A percentile compares a stretch with the other conserved stretches of the same genome.
phyloP scores from a whole-genome alignment of 2,888 invertebrate species.

The Acanthopleura granulata region DNA sequence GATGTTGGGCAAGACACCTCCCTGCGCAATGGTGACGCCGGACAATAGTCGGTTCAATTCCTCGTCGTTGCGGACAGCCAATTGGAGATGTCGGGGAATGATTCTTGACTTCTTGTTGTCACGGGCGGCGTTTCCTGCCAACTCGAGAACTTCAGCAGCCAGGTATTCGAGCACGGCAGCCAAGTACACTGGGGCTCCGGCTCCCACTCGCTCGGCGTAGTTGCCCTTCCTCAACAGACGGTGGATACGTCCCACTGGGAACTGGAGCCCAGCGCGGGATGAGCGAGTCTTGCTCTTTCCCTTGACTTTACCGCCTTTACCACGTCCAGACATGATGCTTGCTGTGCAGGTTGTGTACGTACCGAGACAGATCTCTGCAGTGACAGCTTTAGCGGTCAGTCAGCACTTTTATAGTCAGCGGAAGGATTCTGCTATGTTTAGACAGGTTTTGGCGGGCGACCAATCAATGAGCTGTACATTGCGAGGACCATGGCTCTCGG shows the following conservation, averaged over 20 bases:
- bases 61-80: conserved; percentile 86
- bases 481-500: background rate
- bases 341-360: no score
- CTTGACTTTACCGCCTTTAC: conserved; percentile 70
- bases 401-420: no score
- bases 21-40: conserved; percentile 86
- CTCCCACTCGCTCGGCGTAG: conserved; percentile 69
- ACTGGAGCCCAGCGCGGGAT: conserved; percentile 68
- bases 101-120: conserved; percentile 80
- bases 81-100: conserved; percentile 82
- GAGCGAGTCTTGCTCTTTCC: conserved; percentile 68
- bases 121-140: conserved; percentile 72
- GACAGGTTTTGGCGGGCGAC: background rate
- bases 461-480: background rate
- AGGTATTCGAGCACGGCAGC: conserved; percentile 71
- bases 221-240: conserved; percentile 69
- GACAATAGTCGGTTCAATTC: conserved; percentile 83
- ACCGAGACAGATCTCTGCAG: no score
- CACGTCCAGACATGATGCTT: conserved; percentile 67
- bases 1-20: conserved; percentile 87
- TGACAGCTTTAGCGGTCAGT: no score
- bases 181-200: conserved; percentile 70
- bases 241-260: conserved; percentile 70
- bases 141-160: conserved; percentile 76
- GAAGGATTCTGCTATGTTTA: background rate